These are phyloP conservation scores for Capromys pilorides DNA, from an alignment of 2,797 vertebrate species.

Conservation along the genomic window DNA sequence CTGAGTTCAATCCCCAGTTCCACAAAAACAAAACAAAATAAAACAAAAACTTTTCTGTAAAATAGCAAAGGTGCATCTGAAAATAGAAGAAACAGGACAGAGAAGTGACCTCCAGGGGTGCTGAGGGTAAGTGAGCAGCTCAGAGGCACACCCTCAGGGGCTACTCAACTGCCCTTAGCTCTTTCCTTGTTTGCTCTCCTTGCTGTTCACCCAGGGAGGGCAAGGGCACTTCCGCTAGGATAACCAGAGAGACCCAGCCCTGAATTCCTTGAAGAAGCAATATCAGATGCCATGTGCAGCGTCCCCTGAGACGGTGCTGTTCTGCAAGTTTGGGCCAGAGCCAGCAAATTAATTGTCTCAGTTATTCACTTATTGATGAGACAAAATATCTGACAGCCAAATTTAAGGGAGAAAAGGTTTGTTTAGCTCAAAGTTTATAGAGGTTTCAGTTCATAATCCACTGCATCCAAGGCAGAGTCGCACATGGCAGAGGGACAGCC, in stretches of 20 bases:
- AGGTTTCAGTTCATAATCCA: no score
- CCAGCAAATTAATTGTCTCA: background rate
- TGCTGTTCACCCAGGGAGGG: background rate
- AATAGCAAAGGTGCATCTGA: background rate
- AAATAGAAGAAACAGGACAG: background rate
- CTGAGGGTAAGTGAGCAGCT: background rate
- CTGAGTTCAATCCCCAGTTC: no score
- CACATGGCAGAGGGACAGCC: no score
- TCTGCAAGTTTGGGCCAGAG: background rate
- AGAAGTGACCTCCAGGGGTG: background rate
- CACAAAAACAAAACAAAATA: no score
- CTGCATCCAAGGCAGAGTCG: no score
- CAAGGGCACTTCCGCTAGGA: background rate
- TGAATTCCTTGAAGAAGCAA: background rate
- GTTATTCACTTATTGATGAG: background rate
- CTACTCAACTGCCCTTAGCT: background rate
- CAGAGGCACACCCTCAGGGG: fast-evolving
- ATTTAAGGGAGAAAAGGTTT: no score
- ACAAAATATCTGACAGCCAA: no score
- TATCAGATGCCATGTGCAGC: background rate
- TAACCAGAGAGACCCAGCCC: background rate
- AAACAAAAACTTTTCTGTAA: background rate
- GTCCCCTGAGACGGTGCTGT: background rate
- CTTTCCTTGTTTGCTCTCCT: background rate
- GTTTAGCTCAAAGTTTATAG: no score